phyloP scores from a whole-genome alignment of 2,888 invertebrate species.

The Acholoe squamosa region DNA sequence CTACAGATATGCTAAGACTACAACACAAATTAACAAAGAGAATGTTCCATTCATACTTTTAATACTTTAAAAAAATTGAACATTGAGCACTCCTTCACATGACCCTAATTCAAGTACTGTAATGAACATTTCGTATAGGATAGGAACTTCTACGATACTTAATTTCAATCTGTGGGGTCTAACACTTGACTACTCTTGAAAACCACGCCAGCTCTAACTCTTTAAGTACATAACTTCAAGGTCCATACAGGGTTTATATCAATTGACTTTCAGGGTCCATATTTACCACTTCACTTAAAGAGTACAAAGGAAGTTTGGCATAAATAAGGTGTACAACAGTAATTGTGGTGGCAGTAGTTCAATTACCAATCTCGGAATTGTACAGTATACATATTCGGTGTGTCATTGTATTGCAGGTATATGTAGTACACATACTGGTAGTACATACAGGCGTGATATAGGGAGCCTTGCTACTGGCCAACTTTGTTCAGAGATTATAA shows the following conservation, averaged over 20 bases:
- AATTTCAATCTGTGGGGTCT: background rate
- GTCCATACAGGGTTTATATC: background rate
- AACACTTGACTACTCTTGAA: background rate
- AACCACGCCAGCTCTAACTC: background rate
- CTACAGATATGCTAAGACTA: too few relatives aligned
- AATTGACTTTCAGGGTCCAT: background rate
- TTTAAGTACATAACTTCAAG: slow-evolving; percentile 6
- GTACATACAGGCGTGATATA: too few relatives aligned
- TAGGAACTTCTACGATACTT: background rate
- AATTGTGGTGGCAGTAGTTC: background rate
- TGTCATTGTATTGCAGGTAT: too few relatives aligned
- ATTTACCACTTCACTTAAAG: background rate
- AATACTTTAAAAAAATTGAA: background rate
- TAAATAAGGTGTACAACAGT: background rate
- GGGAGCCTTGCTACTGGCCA: background rate
- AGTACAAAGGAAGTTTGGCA: background rate
- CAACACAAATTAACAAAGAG: background rate
- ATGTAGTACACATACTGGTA: too few relatives aligned
- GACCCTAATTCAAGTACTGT: background rate
- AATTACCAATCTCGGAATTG: background rate
- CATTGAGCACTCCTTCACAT: background rate
- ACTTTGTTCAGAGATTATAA: background rate
- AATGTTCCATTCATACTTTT: background rate
- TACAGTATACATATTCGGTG: too few relatives aligned
- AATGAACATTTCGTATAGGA: background rate